Conservation (phyloP, 2,888 invertebrate species). For the Chrysolina americana region DNA sequence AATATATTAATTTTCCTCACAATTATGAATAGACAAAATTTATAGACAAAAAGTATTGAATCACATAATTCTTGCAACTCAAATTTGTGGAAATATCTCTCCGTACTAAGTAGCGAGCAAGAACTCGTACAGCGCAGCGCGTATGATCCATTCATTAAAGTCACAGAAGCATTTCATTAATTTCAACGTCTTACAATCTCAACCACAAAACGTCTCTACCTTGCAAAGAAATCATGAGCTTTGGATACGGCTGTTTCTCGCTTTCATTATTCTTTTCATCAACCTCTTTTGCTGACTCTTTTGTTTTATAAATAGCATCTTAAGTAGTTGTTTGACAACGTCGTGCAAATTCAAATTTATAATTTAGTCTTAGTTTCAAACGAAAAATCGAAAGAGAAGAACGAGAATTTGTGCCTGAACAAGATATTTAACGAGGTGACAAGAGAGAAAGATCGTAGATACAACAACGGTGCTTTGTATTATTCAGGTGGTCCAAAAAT, state of each 20-base stretch:
- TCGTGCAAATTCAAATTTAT: slow-evolving; percentile 42
- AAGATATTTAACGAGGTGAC: slow-evolving; percentile 20
- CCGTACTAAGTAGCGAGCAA: too few relatives aligned
- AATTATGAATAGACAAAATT: too few relatives aligned
- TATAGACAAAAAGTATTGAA: too few relatives aligned
- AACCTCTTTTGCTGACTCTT: slow-evolving; percentile 32
- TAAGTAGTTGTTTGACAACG: slow-evolving; percentile 41
- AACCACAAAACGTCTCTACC: background rate
- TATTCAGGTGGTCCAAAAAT: background rate
- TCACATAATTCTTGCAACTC: too few relatives aligned
- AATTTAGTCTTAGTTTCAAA: slow-evolving; percentile 33
- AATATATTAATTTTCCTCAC: too few relatives aligned
- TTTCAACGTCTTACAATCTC: background rate
- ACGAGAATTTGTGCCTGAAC: slow-evolving; percentile 3
- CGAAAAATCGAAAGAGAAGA: slow-evolving; percentile 23
- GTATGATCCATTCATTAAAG: background rate
- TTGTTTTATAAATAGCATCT: slow-evolving; percentile 44
- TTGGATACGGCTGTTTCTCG: background rate
- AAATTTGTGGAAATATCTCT: background rate
- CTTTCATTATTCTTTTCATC: slow-evolving; percentile 33
- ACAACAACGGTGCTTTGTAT: slow-evolving; percentile 21
- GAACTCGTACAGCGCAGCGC: too few relatives aligned
- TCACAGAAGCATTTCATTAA: background rate
- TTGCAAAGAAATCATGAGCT: background rate
- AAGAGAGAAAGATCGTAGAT: slow-evolving; percentile 6